Percentiles rank a stretch among this genome's conserved stretches.
Conservation (phyloP, 2,113 vertebrate species). For the Aspiorhynchus laticeps region DNA sequence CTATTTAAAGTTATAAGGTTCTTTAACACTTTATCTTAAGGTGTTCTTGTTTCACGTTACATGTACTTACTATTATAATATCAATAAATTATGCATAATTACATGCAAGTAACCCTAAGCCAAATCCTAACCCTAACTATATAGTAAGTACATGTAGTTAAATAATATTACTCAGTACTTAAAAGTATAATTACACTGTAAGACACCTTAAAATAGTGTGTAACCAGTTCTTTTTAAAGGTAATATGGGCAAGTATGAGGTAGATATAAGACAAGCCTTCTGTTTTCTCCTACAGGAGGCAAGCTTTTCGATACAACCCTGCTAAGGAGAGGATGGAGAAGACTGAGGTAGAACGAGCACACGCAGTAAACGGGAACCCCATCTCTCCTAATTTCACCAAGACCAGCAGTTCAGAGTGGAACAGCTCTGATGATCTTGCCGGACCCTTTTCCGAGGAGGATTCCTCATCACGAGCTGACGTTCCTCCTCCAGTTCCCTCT, state of each 20-base stretch:
- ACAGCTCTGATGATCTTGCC: constrained; percentile 73
- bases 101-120: too few relatives aligned
- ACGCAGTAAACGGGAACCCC: constrained; percentile 59
- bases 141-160: too few relatives aligned
- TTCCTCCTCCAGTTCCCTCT: not conserved
- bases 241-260: not conserved
- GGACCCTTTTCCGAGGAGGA: constrained; percentile 72
- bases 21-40: too few relatives aligned
- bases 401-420: constrained; percentile 76
- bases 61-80: too few relatives aligned
- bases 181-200: too few relatives aligned
- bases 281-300: constrained; percentile 54
- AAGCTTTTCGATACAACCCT: constrained; percentile 68
- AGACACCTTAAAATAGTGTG: too few relatives aligned
- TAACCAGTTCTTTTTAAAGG: not conserved
- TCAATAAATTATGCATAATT: too few relatives aligned
- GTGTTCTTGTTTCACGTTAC: too few relatives aligned
- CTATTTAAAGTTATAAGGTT: too few relatives aligned
- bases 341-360: constrained; percentile 56
- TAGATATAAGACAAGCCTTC: not conserved
- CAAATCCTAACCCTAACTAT: too few relatives aligned
- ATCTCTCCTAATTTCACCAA: constrained; percentile 60
- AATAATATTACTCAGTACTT: too few relatives aligned
- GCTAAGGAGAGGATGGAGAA: constrained; percentile 58
- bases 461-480: not conserved